Evolutionary conservation across 2,888 invertebrate genomes (phyloP), one percentile per base, ranked within the genome.

Genomic region (Phasia obesa): DNA sequence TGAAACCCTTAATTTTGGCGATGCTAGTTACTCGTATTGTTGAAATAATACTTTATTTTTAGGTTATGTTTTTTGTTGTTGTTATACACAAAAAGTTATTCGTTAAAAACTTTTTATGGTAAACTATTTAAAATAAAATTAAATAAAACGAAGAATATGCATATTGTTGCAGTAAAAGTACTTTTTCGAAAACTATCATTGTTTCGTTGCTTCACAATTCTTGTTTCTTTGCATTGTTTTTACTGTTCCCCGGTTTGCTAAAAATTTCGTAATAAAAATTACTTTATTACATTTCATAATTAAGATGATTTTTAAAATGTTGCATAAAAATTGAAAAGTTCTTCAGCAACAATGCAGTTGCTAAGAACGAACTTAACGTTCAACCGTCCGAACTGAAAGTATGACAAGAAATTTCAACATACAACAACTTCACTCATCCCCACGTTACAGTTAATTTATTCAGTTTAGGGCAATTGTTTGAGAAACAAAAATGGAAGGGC

Each of bases 21-120:
- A n/a, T 47, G 13, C 21, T 64, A n/a, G 11, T 2, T 21, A 19
- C n/a, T 47, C 27, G 27, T 55, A 55, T n/a, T n/a, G n/a, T 55
- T 31, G 23, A 55, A 55, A 64, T 35, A 31, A 21, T 31, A 51
- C 42, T 51, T 55, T 21, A 42, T 62, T 44, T 64, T 6, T 17
- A 49, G 42, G 21, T 59, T 67, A 75, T 76, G 51, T 51, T 27
- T 5, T 5, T 27, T 27, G 27, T 27, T 27, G 27, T 6, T 6
- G 3, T 5, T 27, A 5, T 51, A 13, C 53, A 44, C 44, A 57
- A 75, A 75, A 75, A 47, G 19, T 64, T 31, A 23, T 74, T 74
- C 53, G 64, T 53, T 64, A 44, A 44, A 69, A 65, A 65, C 13
- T 44, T 19, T 38, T 25, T 55, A 55, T 42, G 27, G 42, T 19